Base-by-base conservation (phyloP, 2,797 vertebrate species). In the Anomalospiza imberbis region DNA sequence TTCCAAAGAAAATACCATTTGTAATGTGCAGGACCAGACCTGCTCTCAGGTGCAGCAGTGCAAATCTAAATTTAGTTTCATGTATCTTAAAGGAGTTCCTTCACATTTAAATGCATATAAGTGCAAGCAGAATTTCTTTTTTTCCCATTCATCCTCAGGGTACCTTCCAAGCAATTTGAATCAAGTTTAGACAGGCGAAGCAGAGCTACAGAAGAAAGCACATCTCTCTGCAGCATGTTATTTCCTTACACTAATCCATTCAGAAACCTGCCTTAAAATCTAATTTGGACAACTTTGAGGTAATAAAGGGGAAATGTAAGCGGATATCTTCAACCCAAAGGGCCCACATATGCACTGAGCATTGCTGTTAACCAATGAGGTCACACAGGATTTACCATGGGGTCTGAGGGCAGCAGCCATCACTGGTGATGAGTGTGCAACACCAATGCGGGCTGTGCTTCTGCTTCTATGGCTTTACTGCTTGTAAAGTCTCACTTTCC, bases 21-120 rank as follows among this genome's bases (percentile, higher is more conserved):
- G 57, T 22, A 93, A 77, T 16, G 14, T 80, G 75, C 91, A 96
- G 89, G 91, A 96, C 80, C 80, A 94, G 95, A 95, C 95, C 77
- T 96, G 94, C 47, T 95, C 80, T 89, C 85, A 85, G 86, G 88
- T 95, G 91, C 88, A 94, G 91, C 55, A 93, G 85, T 85, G 88
- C 80, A 97, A 91, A 94, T 97, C 95, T 96, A 94, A 91, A 96
- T 94, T 96, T 96, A 95, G 91, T 86, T 96, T 91, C 67, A 82
- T 31, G 65, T 91, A 85, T 95, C 89, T 96, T 88, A 93, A 96
- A 93, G 63, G 55, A 88, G 87, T 53, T 94, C 83, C 80, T 91
- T 67, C 25, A 28, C 53, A 94, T 94, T 95, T 91, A 90, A 92
- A 97, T 65, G 63, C 57, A 85, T 62, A 91, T 53, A 95, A 97